These are phyloP conservation scores for Glossophaga mutica DNA, from an alignment of 2,797 vertebrate genomes.

Conservation along the genomic window DNA sequence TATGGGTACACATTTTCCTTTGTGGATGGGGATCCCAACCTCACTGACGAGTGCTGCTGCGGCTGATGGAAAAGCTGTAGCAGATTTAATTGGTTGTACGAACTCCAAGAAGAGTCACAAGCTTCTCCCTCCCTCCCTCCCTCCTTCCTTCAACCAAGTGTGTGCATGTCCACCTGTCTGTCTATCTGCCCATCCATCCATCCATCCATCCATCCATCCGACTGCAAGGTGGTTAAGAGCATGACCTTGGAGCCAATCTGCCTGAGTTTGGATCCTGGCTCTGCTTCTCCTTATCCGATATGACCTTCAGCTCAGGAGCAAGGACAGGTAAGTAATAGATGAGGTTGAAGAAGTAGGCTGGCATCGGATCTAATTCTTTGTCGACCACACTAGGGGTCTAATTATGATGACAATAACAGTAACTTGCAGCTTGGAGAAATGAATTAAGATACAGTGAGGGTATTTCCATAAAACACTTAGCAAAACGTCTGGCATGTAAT, in stretches of 20 bases:
- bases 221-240: background rate
- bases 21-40: background rate
- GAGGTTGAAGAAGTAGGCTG: background rate
- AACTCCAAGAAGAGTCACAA: background rate
- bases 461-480: constrained; percentile 12
- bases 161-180: background rate
- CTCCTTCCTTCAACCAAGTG: background rate
- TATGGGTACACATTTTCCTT: background rate
- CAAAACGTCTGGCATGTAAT: background rate
- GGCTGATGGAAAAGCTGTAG: background rate
- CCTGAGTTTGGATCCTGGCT: background rate
- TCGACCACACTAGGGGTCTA: background rate
- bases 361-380: background rate
- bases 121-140: background rate
- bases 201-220: background rate
- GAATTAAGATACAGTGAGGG: background rate
- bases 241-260: background rate
- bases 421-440: background rate
- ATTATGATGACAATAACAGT: background rate
- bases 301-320: background rate
- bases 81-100: background rate
- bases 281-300: background rate
- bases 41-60: background rate
- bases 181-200: background rate
- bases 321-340: background rate